phyloP scores from a whole-genome alignment of 2,888 invertebrate genomes.

The Terebella lapidaria region DNA sequence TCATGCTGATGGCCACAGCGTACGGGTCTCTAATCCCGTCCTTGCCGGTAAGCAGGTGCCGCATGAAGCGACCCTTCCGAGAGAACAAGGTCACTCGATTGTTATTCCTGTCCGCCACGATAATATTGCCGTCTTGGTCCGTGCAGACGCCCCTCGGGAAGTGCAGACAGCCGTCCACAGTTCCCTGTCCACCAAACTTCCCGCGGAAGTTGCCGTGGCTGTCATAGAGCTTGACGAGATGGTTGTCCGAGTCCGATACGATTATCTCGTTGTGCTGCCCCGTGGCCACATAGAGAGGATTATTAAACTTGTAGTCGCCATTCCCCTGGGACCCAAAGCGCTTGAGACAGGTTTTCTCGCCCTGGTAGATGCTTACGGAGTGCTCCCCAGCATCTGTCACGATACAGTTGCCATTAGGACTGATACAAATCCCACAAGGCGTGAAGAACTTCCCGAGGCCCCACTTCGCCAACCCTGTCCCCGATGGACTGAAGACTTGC shows the following conservation, averaged over 20 bases:
- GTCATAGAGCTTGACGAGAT: slow-evolving; percentile 26
- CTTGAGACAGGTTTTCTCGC: slow-evolving; percentile 22
- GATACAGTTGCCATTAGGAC: slow-evolving; percentile 27
- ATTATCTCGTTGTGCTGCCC: slow-evolving; percentile 26
- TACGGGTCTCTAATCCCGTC: slow-evolving; percentile 25
- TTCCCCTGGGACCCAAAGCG: slow-evolving; percentile 20
- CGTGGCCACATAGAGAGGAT: slow-evolving; percentile 24
- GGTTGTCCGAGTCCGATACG: slow-evolving; percentile 29
- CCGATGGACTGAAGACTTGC: slow-evolving; percentile 23
- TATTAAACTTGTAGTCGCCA: slow-evolving; percentile 21
- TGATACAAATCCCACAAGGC: slow-evolving; percentile 27
- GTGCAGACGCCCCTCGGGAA: slow-evolving; percentile 24
- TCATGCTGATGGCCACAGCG: slow-evolving; percentile 18
- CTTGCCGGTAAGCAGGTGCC: slow-evolving; percentile 22
- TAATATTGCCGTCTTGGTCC: slow-evolving; percentile 24
- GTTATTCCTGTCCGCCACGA: slow-evolving; percentile 28
- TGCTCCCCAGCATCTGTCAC: slow-evolving; percentile 27
- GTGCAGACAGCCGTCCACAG: slow-evolving; percentile 23
- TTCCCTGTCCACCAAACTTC: slow-evolving; percentile 22
- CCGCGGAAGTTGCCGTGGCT: slow-evolving; percentile 19
- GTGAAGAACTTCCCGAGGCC: slow-evolving; percentile 26
- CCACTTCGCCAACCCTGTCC: slow-evolving; percentile 25
- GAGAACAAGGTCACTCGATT: slow-evolving; percentile 24
- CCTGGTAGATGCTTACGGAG: slow-evolving; percentile 26
- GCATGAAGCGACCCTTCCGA: slow-evolving; percentile 20